These are phyloP conservation scores for Plagodis pulveraria DNA, from an alignment of 2,888 invertebrate genomes.

Conservation along the genomic window DNA sequence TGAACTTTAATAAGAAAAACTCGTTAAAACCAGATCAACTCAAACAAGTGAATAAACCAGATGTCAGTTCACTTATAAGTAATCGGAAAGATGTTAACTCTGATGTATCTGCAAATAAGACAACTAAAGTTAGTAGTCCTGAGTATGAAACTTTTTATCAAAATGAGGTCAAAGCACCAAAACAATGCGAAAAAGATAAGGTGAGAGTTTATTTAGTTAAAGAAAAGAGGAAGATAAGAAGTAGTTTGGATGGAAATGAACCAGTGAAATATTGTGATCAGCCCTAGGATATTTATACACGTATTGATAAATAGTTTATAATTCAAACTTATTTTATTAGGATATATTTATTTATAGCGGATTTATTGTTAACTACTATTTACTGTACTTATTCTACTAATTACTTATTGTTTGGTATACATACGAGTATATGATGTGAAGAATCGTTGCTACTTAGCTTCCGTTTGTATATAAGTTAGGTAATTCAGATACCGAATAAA, in stretches of 20 bases:
- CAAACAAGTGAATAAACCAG: background rate
- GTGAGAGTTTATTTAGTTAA: conserved; percentile 64
- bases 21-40: background rate
- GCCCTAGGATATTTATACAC: conserved; percentile 25
- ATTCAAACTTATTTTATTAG: no score
- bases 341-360: no score
- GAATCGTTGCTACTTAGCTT: no score
- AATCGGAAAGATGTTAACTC: background rate
- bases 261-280: conserved; percentile 50
- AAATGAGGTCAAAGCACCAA: conserved; percentile 56
- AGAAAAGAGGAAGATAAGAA: conserved; percentile 56
- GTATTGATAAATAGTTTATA: no score
- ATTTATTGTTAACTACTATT: no score
- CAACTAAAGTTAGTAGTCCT: conserved; percentile 27
- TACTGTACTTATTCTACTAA: no score
- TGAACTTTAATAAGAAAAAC: conserved; percentile 12
- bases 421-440: no score
- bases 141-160: conserved; percentile 67
- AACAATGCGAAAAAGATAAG: conserved; percentile 63
- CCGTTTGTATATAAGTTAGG: no score
- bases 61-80: background rate
- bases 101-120: conserved; percentile 2
- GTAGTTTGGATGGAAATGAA: conserved; percentile 39
- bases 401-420: no score
- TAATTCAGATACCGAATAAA: no score